phyloP scores from a whole-genome alignment of 2,888 invertebrate species.

The Dascillus cervinus region DNA sequence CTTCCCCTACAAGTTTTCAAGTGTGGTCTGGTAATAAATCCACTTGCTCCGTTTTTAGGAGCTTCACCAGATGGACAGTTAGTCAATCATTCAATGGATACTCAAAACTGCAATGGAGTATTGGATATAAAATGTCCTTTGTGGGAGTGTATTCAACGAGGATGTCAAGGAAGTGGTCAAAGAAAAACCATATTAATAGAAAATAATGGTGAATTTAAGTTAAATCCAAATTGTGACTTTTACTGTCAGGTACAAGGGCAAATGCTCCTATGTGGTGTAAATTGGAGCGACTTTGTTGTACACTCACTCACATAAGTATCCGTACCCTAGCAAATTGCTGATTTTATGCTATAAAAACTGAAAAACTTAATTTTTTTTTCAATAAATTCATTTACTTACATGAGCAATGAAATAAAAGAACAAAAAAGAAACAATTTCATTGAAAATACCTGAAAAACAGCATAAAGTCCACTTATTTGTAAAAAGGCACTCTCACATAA shows the following conservation, averaged over 20 bases:
- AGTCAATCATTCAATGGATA: not conserved
- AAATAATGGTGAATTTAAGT: not conserved
- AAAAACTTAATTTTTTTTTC: too few species aligned
- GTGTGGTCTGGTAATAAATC: constrained; percentile 1
- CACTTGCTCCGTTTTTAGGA: not conserved
- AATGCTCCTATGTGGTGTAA: constrained; percentile 2
- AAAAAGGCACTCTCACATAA: too few species aligned
- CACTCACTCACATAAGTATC: too few species aligned
- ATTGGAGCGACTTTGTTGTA: constrained; percentile 2
- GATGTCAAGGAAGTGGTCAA: not conserved
- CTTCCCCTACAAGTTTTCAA: constrained; percentile 12
- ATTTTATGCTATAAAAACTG: too few species aligned
- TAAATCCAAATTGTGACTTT: not conserved
- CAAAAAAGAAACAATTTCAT: too few species aligned
- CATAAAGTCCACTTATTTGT: too few species aligned
- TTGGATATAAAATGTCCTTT: constrained; percentile 1
- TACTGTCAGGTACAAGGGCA: constrained; percentile 2
- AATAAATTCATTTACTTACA: too few species aligned
- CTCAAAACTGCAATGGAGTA: not conserved
- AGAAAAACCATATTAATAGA: not conserved
- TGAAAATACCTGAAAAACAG: too few species aligned
- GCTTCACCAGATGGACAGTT: constrained; percentile 2
- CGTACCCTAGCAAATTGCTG: too few species aligned
- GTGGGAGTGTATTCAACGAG: not conserved
- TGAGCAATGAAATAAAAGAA: too few species aligned